These are phyloP conservation scores for Loripinus fragilis DNA, from an alignment of 2,888 invertebrate genomes.

Conservation along the genomic window DNA sequence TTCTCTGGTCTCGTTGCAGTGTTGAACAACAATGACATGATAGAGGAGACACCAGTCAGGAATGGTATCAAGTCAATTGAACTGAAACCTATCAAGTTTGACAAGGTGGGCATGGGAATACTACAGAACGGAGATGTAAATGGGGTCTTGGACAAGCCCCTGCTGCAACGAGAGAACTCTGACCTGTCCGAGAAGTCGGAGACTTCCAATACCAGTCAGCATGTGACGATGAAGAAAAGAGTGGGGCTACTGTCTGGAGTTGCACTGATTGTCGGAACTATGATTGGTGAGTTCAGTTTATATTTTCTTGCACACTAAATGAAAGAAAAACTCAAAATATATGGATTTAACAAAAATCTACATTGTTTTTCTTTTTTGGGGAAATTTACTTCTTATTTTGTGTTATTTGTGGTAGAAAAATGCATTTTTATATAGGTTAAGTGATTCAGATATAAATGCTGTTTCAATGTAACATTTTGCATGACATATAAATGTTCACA, in stretches of 20 bases:
- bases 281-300: slow-evolving; percentile 89
- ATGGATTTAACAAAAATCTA: background rate
- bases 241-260: slow-evolving; percentile 93
- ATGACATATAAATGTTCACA: too few relatives aligned
- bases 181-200: background rate
- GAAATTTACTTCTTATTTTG: too few relatives aligned
- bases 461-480: too few relatives aligned
- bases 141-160: slow-evolving; percentile 23
- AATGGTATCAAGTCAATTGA: slow-evolving; percentile 53
- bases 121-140: background rate
- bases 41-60: slow-evolving; percentile 40
- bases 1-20: slow-evolving; percentile 30
- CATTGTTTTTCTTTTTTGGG: background rate
- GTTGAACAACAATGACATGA: slow-evolving; percentile 39
- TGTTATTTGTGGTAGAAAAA: too few relatives aligned
- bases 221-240: slow-evolving; percentile 85
- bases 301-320: too few relatives aligned
- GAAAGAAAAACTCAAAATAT: too few relatives aligned
- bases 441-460: too few relatives aligned
- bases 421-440: too few relatives aligned
- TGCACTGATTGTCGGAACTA: slow-evolving; percentile 92
- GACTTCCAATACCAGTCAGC: slow-evolving; percentile 26
- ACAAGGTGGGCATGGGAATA: slow-evolving; percentile 25
- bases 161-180: slow-evolving; percentile 15
- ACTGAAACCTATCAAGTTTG: slow-evolving; percentile 36